Percentiles rank a stretch among this genome's conserved stretches.
Conservation (phyloP, 2,888 invertebrate species). For the Isoperla grammatica region DNA sequence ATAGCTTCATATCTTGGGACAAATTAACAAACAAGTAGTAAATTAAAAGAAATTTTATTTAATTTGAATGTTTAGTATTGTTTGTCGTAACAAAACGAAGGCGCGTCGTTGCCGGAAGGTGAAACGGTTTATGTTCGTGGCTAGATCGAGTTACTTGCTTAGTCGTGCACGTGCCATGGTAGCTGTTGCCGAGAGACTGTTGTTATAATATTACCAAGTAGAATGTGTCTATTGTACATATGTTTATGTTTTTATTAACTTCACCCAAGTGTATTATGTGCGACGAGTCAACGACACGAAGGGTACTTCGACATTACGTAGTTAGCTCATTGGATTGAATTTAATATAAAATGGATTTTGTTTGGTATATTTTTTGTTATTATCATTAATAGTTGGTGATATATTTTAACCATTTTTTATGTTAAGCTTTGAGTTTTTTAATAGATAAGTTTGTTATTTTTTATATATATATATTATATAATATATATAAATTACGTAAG, state of each 20-base stretch:
- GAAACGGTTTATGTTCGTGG: too few relatives aligned
- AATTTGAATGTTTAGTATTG: background rate
- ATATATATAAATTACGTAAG: constrained; percentile 11
- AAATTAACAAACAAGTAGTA: background rate
- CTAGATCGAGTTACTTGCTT: too few relatives aligned
- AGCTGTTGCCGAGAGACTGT: too few relatives aligned
- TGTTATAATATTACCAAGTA: too few relatives aligned
- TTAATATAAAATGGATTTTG: constrained; percentile 17
- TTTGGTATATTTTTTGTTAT: constrained; percentile 22
- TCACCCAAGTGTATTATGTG: constrained; percentile 12
- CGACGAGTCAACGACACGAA: constrained; percentile 7
- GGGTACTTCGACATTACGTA: constrained; percentile 19
- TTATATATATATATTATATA: constrained; percentile 23
- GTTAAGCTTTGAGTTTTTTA: constrained; percentile 24
- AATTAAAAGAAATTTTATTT: background rate
- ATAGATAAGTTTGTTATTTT: constrained; percentile 29
- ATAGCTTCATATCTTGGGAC: constrained; percentile 2
- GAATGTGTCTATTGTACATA: constrained; percentile 19
- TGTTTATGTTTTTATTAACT: constrained; percentile 12
- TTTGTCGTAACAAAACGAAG: too few relatives aligned
- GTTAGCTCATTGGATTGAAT: constrained; percentile 18
- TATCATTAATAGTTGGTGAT: constrained; percentile 24
- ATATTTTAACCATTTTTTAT: constrained; percentile 21
- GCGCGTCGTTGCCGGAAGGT: too few relatives aligned
- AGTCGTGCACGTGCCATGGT: too few relatives aligned